Base-by-base conservation (phyloP, 1,140 invertebrate genomes). In the Argopecten irradians region DNA sequence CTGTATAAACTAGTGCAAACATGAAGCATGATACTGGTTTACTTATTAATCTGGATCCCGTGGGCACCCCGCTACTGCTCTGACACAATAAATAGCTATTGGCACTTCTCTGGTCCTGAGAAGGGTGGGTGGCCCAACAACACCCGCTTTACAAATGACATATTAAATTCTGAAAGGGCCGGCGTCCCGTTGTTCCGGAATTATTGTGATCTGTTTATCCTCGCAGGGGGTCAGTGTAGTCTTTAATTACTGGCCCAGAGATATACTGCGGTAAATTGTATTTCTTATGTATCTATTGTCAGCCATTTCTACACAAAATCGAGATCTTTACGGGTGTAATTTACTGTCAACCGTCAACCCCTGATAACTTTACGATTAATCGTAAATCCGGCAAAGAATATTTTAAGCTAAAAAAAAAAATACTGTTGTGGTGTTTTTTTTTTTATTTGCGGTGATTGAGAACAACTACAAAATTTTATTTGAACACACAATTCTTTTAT, bases 221-320 rank as follows among this genome's bases (percentile, higher is more conserved):
- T 71, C 55, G 55, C 55, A 71, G 55, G 55, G 55, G 55, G 55
- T n/a, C 55, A 28, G 22, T 71, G 55, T 71, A 3, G 55, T 71
- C 55, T 71, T n/a, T 71, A 71, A 71, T 71, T 71, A 71, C 55
- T 71, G 22, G 55, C 55, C 55, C 28, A 71, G 3, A 71, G 55
- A 71, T 71, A 71, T 71, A 71, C 55, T 71, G n/a, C 55, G 55
- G 28, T 71, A 71, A 71, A 71, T 71, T 71, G 55, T 71, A 71
- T n/a, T 28, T n/a, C 55, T 71, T 22, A n/a, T 71, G 19, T 71
- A 16, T n/a, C 55, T 71, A 71, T 71, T 71, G 55, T 71, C 28
- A 11, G 22, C 7, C 55, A 0, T n/a, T 28, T 71, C 55, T n/a
- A 71, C 55, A 71, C 55, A 71, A 71, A 71, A 71, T 28, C 0